Conservation (phyloP, 2,797 vertebrate genomes). For the Dromococcyx pavoninus region DNA sequence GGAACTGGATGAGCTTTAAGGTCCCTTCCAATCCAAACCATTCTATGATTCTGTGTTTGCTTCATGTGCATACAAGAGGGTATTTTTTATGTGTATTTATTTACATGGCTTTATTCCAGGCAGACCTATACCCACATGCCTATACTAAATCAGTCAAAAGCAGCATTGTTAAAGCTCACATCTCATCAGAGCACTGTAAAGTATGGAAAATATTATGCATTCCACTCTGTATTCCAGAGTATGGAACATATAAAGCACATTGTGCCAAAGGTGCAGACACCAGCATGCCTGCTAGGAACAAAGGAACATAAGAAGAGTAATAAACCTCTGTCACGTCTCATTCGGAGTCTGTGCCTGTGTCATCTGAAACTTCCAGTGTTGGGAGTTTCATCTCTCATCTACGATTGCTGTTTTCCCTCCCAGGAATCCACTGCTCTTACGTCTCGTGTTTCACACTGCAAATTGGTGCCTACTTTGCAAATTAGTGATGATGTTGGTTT, state of each 20-base stretch:
- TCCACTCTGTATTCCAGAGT: neutral
- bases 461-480: neutral
- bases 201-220: no score
- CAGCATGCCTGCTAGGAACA: neutral
- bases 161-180: rapidly evolving
- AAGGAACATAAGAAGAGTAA: neutral
- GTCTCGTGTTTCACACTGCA: neutral
- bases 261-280: neutral
- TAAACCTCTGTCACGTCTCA: neutral
- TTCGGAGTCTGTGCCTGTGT: neutral
- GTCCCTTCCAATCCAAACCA: no score
- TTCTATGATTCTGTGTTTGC: neutral
- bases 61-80: rapidly evolving
- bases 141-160: neutral
- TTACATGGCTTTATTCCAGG: neutral
- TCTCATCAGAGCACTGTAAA: neutral
- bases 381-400: neutral
- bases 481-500: conserved; percentile 36
- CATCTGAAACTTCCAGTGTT: neutral
- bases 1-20: no score
- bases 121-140: neutral
- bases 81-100: neutral
- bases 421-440: neutral
- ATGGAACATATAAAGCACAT: neutral
- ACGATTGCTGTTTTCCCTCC: neutral